These are phyloP conservation scores for Cerceris rybyensis DNA, from an alignment of 2,888 invertebrate species.

Conservation along the genomic window DNA sequence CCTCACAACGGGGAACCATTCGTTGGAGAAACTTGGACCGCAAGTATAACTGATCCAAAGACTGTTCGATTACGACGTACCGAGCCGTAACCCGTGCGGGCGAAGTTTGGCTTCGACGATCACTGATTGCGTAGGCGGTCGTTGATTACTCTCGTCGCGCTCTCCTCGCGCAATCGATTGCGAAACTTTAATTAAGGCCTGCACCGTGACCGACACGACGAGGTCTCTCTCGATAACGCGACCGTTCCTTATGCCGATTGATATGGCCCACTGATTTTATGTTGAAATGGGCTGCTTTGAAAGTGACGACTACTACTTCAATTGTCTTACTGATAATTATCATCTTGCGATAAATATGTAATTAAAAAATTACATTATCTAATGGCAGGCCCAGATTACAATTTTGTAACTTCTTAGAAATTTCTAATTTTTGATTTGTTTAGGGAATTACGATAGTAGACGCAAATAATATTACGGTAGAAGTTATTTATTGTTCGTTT, in stretches of 20 bases:
- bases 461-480: no score
- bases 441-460: no score
- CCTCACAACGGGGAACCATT: conserved; percentile 8
- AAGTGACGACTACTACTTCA: neutral
- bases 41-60: conserved; percentile 35
- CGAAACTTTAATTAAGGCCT: conserved; percentile 71
- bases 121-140: conserved; percentile 67
- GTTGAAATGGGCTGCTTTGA: neutral
- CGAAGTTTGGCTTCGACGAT: conserved; percentile 70
- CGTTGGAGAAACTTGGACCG: conserved; percentile 23
- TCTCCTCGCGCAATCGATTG: conserved; percentile 64
- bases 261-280: conserved; percentile 15
- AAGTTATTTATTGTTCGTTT: no score
- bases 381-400: no score
- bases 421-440: no score
- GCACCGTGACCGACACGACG: conserved; percentile 63
- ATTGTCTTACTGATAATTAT: neutral
- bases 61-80: conserved; percentile 58
- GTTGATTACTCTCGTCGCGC: conserved; percentile 68
- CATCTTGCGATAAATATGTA: neutral
- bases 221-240: conserved; percentile 50
- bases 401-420: no score
- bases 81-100: conserved; percentile 52
- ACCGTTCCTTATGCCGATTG: conserved; percentile 41
- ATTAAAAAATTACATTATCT: neutral